Evolutionary conservation across 2,113 vertebrate species (phyloP), one percentile per base, ranked within the genome.

Genomic region (Alectura lathami): DNA sequence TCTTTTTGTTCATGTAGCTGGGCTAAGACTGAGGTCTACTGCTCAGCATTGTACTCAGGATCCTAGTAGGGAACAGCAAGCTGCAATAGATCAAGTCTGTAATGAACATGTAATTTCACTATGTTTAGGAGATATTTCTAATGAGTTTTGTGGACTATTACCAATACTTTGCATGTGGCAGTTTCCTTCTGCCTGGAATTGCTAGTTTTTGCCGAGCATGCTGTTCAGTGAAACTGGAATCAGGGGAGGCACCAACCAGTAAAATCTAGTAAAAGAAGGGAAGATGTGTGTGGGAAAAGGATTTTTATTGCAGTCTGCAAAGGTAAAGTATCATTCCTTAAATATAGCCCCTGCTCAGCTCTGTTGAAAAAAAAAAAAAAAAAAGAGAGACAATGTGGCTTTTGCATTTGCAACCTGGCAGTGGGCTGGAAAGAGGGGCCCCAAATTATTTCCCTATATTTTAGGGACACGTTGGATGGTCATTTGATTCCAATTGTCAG

Each of bases 401-500:
- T 64, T 63, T 89, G 73, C 21, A 32, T 94, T 94, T 78, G 11
- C 70, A 91, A 48, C 48, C 48, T 94, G 70, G 29, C 34, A 73
- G 21, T 64, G 72, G 45, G 34, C 42, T 91, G n/a, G 57, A 62
- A 95, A 50, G 34, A 92, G 43, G 22, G 14, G 32, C 29, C 66
- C 9, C 38, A 47, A 63, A 85, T 20, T 78, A 42, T 77, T 93
- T 84, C 22, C 16, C 79, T 69, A 45, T 78, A 26, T 57, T 87
- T 93, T 64, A 63, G 38, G 67, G 81, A 38, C 64, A 90, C 51
- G 27, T 68, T 64, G 59, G 83, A 77, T 89, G 66, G 83, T 72
- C 86, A 84, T 95, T 90, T 94, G 32, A 80, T 67, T 90, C 80
- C 92, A 96, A 91, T 80, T 96, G 94, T 84, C 69, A 0, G 3